A percentile compares a stretch with the other conserved stretches of the same genome.
These are phyloP conservation scores for Cristatella mucedo DNA, from an alignment of 2,888 invertebrate genomes.

Conservation along the genomic window DNA sequence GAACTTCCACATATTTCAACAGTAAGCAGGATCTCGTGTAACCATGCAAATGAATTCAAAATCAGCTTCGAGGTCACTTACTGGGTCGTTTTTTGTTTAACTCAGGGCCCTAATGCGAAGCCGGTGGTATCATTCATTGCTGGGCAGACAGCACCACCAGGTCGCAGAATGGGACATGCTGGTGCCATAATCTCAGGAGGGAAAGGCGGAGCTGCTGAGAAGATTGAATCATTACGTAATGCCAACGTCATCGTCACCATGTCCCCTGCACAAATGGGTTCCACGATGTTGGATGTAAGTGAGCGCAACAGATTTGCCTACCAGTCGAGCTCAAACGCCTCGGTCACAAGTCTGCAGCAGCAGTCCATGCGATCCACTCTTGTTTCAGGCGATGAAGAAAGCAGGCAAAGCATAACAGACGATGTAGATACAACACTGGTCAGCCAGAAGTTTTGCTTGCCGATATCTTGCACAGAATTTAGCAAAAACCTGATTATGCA, in stretches of 20 bases:
- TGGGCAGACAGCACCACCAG: constrained; percentile 91
- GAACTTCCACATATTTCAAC: too few species aligned
- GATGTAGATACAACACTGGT: too few species aligned
- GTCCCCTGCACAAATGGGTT: constrained; percentile 91
- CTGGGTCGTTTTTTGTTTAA: constrained; percentile 7
- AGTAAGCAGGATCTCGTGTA: too few species aligned
- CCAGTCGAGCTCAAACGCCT: neutral
- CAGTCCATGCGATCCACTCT: too few species aligned
- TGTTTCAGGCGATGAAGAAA: constrained; percentile 14
- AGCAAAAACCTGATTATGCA: too few species aligned
- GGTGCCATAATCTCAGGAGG: constrained; percentile 98
- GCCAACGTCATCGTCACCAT: constrained; percentile 85
- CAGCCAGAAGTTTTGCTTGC: too few species aligned
- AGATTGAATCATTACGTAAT: constrained; percentile 69
- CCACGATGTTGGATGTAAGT: constrained; percentile 49
- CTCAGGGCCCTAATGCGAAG: constrained; percentile 57
- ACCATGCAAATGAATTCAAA: neutral
- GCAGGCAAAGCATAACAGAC: too few species aligned
- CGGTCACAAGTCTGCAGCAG: too few species aligned
- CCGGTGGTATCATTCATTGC: constrained; percentile 98
- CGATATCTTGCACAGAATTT: too few species aligned
- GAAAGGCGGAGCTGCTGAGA: constrained; percentile 92
- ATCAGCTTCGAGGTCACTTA: constrained; percentile 2
- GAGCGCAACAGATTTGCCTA: neutral
- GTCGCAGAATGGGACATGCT: constrained; percentile 96